phyloP scores from a whole-genome alignment of 2,113 vertebrate species.

The Amblyopsis rosae region DNA sequence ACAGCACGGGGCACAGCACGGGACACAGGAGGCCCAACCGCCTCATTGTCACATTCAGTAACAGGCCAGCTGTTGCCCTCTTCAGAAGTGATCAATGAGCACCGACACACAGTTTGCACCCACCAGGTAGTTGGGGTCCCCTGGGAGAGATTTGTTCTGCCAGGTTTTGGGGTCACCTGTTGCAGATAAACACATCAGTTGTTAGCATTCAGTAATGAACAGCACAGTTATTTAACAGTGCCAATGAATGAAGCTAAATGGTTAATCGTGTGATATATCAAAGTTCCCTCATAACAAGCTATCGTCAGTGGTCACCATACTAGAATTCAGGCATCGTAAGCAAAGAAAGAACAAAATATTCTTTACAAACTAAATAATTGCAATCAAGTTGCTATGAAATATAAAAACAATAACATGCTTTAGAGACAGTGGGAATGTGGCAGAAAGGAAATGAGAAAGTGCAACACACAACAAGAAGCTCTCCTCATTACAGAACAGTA shows the following conservation, averaged over 20 bases:
- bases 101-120: slow-evolving; percentile 99
- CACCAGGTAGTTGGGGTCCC: slow-evolving; percentile 99
- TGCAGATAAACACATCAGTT: slow-evolving; percentile 23
- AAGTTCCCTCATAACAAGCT: too few relatives aligned
- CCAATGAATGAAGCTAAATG: neutral
- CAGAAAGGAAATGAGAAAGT: slow-evolving; percentile 36
- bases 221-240: neutral
- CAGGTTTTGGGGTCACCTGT: slow-evolving; percentile 97
- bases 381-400: neutral
- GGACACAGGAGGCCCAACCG: slow-evolving; percentile 8
- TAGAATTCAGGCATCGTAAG: too few relatives aligned
- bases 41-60: slow-evolving; percentile 80
- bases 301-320: too few relatives aligned
- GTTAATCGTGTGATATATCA: too few relatives aligned
- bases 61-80: slow-evolving; percentile 85
- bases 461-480: slow-evolving; percentile 28
- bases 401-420: slow-evolving; percentile 1
- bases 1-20: slow-evolving; percentile 24
- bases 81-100: slow-evolving; percentile 98
- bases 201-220: neutral
- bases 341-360: too few relatives aligned
- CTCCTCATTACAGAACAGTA: slow-evolving; percentile 30
- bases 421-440: slow-evolving; percentile 28
- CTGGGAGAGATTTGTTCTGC: slow-evolving; percentile 99
- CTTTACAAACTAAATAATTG: too few relatives aligned